These are phyloP conservation scores for Tamias sibiricus DNA, from an alignment of 2,113 vertebrate genomes.

Conservation along the genomic window DNA sequence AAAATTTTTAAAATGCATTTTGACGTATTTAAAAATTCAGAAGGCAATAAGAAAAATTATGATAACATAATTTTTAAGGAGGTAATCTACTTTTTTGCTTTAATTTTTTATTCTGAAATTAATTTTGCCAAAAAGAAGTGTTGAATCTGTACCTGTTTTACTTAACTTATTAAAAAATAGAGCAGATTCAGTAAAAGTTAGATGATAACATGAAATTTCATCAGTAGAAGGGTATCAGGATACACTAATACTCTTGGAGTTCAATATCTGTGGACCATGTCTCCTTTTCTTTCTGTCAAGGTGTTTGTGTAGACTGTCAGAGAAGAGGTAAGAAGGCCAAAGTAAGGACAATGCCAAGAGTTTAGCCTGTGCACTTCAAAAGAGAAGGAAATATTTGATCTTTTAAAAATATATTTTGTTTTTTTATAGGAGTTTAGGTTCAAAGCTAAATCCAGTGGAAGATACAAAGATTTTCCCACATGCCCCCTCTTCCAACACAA, in stretches of 20 bases:
- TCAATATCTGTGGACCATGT: background rate
- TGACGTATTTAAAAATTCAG: background rate
- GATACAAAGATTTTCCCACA: background rate
- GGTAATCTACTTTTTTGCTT: background rate
- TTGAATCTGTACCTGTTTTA: background rate
- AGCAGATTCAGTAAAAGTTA: background rate
- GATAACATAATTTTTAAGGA: background rate
- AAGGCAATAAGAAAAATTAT: background rate
- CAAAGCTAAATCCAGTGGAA: background rate
- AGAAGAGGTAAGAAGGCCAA: background rate
- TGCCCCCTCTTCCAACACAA: background rate
- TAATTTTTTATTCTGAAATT: constrained; percentile 37
- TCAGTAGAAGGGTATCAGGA: background rate
- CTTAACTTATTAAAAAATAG: background rate
- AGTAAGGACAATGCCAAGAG: background rate
- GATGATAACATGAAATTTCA: background rate
- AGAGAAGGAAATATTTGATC: background rate
- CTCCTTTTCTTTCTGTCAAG: background rate
- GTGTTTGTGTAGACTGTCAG: background rate
- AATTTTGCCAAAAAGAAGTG: background rate
- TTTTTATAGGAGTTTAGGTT: background rate
- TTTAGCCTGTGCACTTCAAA: background rate
- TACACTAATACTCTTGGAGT: background rate
- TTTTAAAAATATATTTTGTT: background rate
- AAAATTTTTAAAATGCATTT: background rate